Conservation (phyloP, 1,140 invertebrate genomes). For the Panagrolaimus sp. region DNA sequence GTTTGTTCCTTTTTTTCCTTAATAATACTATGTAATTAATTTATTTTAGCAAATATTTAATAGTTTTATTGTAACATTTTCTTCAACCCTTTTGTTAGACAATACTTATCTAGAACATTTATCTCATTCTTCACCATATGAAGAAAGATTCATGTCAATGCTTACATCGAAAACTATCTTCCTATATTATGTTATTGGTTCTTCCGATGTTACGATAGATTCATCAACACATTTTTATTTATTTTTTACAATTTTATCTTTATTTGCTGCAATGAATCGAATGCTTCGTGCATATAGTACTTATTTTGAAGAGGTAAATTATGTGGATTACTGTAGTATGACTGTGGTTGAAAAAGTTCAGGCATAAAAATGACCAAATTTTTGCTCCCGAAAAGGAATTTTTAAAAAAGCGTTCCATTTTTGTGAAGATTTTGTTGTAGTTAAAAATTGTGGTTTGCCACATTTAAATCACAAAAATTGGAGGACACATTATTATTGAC, state of each 20-base stretch:
- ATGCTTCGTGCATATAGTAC: not conserved
- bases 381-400: too few relatives aligned
- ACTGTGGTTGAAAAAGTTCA: too few relatives aligned
- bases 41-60: conserved; percentile 2
- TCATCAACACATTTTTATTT: not conserved
- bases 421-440: too few relatives aligned
- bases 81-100: not conserved
- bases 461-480: too few relatives aligned
- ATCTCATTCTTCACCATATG: not conserved
- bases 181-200: not conserved
- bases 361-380: too few relatives aligned
- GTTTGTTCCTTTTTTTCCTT: not conserved
- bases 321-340: too few relatives aligned
- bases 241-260: not conserved
- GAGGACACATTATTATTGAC: too few relatives aligned
- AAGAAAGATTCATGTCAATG: not conserved
- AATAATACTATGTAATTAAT: not conserved
- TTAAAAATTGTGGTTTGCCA: too few relatives aligned
- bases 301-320: not conserved
- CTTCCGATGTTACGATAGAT: not conserved
- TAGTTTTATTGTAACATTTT: not conserved
- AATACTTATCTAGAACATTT: not conserved
- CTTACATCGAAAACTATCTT: not conserved
- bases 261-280: not conserved
- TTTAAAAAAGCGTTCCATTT: too few relatives aligned